Percentiles rank a stretch among this genome's conserved stretches.
Conservation (phyloP, 2,797 vertebrate species). For the Glossophaga mutica region DNA sequence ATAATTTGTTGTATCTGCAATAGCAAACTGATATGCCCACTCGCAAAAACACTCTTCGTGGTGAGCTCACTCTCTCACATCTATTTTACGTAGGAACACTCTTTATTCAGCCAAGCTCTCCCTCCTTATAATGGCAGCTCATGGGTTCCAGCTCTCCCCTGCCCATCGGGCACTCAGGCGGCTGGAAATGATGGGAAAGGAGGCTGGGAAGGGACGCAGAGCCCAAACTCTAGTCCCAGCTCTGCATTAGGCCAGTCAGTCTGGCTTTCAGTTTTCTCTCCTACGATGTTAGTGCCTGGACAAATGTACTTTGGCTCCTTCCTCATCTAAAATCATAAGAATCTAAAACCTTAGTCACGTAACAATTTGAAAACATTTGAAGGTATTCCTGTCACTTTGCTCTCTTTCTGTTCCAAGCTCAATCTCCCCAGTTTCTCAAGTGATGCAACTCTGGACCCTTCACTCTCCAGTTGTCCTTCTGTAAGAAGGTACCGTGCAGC, state of each 20-base stretch:
- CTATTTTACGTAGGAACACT: neutral
- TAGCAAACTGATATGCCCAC: neutral
- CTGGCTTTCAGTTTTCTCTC: neutral
- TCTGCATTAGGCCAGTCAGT: neutral
- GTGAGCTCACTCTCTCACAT: neutral
- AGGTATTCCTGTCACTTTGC: neutral
- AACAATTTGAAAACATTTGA: neutral
- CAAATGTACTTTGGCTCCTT: neutral
- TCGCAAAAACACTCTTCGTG: neutral
- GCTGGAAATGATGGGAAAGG: neutral
- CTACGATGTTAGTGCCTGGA: neutral
- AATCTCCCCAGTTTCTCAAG: neutral
- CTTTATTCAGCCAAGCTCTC: neutral
- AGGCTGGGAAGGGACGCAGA: neutral
- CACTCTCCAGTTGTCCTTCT: neutral
- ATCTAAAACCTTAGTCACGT: neutral
- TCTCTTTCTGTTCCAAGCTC: neutral
- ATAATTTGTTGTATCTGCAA: neutral
- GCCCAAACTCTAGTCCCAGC: neutral
- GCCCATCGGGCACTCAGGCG: too few relatives aligned
- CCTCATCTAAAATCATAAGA: neutral
- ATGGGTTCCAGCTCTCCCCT: neutral
- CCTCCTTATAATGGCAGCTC: neutral
- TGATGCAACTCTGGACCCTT: neutral
- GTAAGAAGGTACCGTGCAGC: neutral